Conservation (phyloP, 2,888 invertebrate species). For the Rhingia campestris region DNA sequence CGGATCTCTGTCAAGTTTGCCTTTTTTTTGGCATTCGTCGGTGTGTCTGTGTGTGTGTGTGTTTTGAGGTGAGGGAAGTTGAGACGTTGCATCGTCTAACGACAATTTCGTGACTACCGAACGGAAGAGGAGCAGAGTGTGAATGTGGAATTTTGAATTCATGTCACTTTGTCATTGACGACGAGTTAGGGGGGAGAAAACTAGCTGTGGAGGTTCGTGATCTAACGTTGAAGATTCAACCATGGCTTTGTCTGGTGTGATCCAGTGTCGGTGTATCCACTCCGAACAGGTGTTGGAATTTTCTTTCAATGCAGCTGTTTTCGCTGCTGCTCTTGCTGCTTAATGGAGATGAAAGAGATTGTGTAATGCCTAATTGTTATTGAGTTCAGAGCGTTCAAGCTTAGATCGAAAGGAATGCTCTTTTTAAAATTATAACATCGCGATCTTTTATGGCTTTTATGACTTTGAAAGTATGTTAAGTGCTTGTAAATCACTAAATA, state of each 20-base stretch:
- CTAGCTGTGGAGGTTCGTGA: constrained; percentile 27
- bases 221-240: constrained; percentile 5
- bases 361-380: constrained; percentile 63
- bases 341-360: constrained; percentile 54
- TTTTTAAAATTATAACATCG: constrained; percentile 17
- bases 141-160: constrained; percentile 30
- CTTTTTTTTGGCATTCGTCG: neutral
- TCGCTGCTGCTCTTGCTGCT: neutral
- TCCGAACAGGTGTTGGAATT: constrained; percentile 43
- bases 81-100: neutral
- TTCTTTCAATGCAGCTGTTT: constrained; percentile 18
- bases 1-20: constrained; percentile 46
- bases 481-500: constrained; percentile 23
- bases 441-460: constrained; percentile 4
- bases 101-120: constrained; percentile 13
- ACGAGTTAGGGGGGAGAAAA: neutral
- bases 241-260: neutral
- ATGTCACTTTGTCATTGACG: constrained; percentile 43
- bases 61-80: too few relatives aligned
- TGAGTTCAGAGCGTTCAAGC: constrained; percentile 40
- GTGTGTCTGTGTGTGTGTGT: neutral
- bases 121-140: constrained; percentile 2
- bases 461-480: constrained; percentile 43
- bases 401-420: constrained; percentile 27
- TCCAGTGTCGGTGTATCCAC: neutral